Base-by-base conservation (phyloP, 2,888 invertebrate species). In the Epirrita christyi region DNA sequence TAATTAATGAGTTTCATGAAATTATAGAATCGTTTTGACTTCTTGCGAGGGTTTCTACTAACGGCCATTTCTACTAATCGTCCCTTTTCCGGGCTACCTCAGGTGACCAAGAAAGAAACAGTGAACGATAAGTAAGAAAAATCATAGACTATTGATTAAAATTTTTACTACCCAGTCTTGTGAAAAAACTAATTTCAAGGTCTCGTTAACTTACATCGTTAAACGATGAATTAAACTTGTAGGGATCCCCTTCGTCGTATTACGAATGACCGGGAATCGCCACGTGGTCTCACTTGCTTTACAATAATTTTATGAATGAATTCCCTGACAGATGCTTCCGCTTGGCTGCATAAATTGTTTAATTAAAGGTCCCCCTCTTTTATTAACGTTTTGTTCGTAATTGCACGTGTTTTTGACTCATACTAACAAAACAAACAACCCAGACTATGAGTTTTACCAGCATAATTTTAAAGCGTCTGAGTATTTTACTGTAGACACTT, bases 281-380 rank as follows among this genome's bases (percentile, higher is more conserved):
- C 70, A 72, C 77, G 69, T 75, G 72, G 69, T 64, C 70, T 63
- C 61, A 53, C 61, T 68, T 66, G 68, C 71, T 77, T 78, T 77
- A 72, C 72, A 74, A 76, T n/a, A n/a, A n/a, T 76, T 75, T 69
- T 76, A 76, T 81, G 75, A 80, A 80, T 82, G 75, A 73, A 83
- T 78, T 81, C 75, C 79, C 76, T 78, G 81, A 78, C 76, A 75
- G 70, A 77, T 68, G 76, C 72, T 83, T 86, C 86, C 86, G 84
- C 70, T 65, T 61, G 66, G 66, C 52, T 69, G 61, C 63, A 67
- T 73, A 70, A 75, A 75, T 76, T 78, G 76, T 76, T 76, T 76
- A 77, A 71, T 73, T 62, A 55, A 66, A 68, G 61, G 62, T 61
- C 55, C 66, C 68, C 66, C 67, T 66, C 66, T 70, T 69, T 66